Base-by-base conservation (phyloP, 2,888 invertebrate genomes). In the Scaptomyza polygonia region DNA sequence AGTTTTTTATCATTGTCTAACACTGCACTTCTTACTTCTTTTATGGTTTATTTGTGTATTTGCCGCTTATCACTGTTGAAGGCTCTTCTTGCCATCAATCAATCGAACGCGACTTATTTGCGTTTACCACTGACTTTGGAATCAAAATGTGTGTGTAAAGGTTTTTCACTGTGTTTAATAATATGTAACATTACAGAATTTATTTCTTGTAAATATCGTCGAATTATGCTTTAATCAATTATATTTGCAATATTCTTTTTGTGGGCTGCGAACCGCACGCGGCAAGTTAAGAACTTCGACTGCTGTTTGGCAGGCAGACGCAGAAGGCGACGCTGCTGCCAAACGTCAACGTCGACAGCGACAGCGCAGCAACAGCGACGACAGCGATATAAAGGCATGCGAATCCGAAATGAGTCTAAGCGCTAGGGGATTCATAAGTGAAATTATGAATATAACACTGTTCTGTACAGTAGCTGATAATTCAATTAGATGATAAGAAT, bases 221-320 rank as follows among this genome's bases (percentile, higher is more conserved):
- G 45, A 43, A 54, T 12, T 36, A 32, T 32, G 29, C 2, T 11
- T 16, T n/a, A 32, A 39, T 53, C 54, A 25, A 63, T 36, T 44
- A 36, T 54, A 48, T 57, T 70, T 51, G 61, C 63, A 68, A 53
- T 36, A 48, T 42, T 44, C 42, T 51, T 27, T 42, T 27, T 25
- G 4, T 25, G 9, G 39, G 39, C 7, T 48, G 72, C 70, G 71
- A 85, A 79, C 89, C 77, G 72, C 59, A 77, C 89, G 56, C 74
- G 59, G 59, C 78, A 77, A 85, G 71, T 72, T 76, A 63, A 82
- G 75, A 88, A 89, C 71, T 68, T 79, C 78, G 76, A 89, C 87
- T 88, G 71, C 43, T 57, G 49, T 42, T 56, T 32, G 32, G 32
- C 34, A 43, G 40, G 18, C 43, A 12, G 21, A 53, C 7, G 52